Percentiles rank a stretch among this genome's conserved stretches.
Conservation (phyloP, 1,140 invertebrate species). For the Lasioglossum albipes region DNA sequence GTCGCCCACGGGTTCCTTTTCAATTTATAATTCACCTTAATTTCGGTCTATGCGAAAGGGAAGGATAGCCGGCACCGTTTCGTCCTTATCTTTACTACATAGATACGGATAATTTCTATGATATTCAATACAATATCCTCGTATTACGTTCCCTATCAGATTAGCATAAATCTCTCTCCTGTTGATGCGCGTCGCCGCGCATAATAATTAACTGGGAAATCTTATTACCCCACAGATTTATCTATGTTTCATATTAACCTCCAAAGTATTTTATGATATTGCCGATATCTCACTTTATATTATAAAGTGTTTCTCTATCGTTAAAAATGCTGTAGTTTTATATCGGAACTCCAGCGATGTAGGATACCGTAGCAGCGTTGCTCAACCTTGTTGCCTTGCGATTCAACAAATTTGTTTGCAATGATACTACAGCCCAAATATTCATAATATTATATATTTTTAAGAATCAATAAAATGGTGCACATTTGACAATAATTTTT, state of each 20-base stretch:
- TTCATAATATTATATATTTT: no score
- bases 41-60: slow-evolving; percentile 9
- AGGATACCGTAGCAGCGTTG: no score
- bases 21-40: slow-evolving; percentile 42
- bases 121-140: slow-evolving; percentile 39
- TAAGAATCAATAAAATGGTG: no score
- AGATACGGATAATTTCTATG: slow-evolving; percentile 34
- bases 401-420: no score
- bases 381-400: no score
- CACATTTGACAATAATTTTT: no score
- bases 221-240: slow-evolving; percentile 28
- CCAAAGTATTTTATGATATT: no score
- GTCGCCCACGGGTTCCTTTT: slow-evolving; percentile 28
- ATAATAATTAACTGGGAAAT: slow-evolving; percentile 26
- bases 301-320: not conserved
- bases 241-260: slow-evolving; percentile 12
- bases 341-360: no score
- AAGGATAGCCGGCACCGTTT: not conserved
- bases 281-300: not conserved
- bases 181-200: slow-evolving; percentile 16
- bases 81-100: slow-evolving; percentile 25
- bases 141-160: slow-evolving; percentile 37
- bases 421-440: no score
- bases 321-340: no score
- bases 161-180: slow-evolving; percentile 29